Base-by-base conservation (phyloP, 2,888 invertebrate species). In the Pammene fasciana region DNA sequence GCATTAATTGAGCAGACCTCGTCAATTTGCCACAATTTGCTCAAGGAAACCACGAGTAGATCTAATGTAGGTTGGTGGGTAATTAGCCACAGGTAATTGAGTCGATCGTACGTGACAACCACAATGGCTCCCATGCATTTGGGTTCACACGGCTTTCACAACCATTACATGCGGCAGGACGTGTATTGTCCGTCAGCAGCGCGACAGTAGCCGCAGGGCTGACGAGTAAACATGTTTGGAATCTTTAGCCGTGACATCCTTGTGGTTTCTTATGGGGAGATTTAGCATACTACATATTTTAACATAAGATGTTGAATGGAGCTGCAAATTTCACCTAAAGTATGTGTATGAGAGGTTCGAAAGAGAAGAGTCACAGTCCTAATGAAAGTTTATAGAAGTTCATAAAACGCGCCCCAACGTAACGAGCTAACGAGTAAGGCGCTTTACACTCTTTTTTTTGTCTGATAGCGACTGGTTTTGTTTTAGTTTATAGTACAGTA, bases 101-200 rank as follows among this genome's bases (percentile, higher is more conserved):
- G 74, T 79, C 75, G 78, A 82, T 82, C 76, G 82, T 82, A 84
- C 82, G 84, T 82, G 84, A 82, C 80, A 76, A 77, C 75, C 78
- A 88, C 87, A 89, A 89, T 87, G 80, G 83, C 79, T 79, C 84
- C 72, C 73, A 73, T 70, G 73, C 78, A 75, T 79, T 77, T 79
- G 78, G 77, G 85, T 89, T 90, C 89, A 83, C 90, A 88, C 84
- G 85, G 82, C 87, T 89, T 90, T 90, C 89, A 83, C 89, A 81
- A 82, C 80, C 84, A 89, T 88, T 88, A 86, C 82, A 75, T 79
- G 81, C 75, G 72, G 75, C 72, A 87, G 88, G 88, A 87, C 84
- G 84, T 82, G 80, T 80, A 77, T 78, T 77, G 77, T 77, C 74
- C 77, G 78, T 75, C 73, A 74, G 73, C 75, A 18, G 50, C 73